Evolutionary conservation across 2,888 invertebrate genomes (phyloP), one percentile per base, ranked within the genome.

Genomic region (Acleris laterana): DNA sequence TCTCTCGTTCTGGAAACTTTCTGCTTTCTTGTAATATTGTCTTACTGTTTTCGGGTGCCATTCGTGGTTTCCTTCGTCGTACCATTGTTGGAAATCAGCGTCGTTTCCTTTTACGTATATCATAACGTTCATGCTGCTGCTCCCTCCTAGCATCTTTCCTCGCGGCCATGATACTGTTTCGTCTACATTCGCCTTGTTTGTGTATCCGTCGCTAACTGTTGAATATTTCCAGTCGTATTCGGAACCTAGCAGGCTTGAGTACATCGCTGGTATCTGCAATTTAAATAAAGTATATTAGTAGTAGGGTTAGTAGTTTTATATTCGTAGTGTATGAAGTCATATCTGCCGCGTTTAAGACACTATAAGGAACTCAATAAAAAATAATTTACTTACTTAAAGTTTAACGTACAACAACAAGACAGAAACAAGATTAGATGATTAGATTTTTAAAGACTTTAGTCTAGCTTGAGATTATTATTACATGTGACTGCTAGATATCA

Each of bases 201-300:
- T 93, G 55, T 93, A 94, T 28, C 95, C 95, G 78, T 96, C 95
- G 0, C 96, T 96, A 75, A 96, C 96, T 0, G 96, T 96, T 81
- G 95, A 95, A 82, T 97, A 98, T 78, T 95, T 94, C 97, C 97
- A 98, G 81, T 97, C 97, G 63, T 96, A 85, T 77, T 72, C 62
- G 7, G 80, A 89, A 74, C 94, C 50, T 17, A 44, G 73, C 17
- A 84, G 44, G 0, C 44, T 22, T 20, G 32, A 66, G 19, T 74
- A 68, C 25, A 72, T 46, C 2, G 59, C 66, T 17, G 70, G 71
- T 20, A 74, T 56, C 73, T 72, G 64, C 32, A 71, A 69, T 9
- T 32, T 11, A 38, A 38, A 38, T 13, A 13, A 38, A 13, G 38
- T 38, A 38, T 38, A 9, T 38, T 13, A 38, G n/a, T n/a, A n/a